Evolutionary conservation across 2,113 vertebrate genomes (phyloP), one percentile per base, ranked within the genome.

Genomic region (Otocyon megalotis): DNA sequence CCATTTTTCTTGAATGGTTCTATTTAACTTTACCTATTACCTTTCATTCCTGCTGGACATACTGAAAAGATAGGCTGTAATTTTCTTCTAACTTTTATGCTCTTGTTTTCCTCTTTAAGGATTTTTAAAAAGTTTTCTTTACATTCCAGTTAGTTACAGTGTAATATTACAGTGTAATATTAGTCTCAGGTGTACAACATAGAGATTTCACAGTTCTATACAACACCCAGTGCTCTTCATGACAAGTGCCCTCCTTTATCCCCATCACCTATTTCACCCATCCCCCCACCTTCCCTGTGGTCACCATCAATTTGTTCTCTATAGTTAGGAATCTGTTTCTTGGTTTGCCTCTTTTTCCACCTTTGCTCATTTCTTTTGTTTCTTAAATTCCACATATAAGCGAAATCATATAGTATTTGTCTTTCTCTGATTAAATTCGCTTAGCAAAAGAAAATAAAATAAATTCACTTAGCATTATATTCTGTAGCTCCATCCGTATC

Each of bases 1-100:
- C 83, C 4, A 30, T 95, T 93, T 87, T 92, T 37, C 69, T 90
- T 80, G 28, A n/a, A 77, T 43, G 56, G 9, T 93, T 95, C 37
- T 26, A 10, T 43, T 53, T 65, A 69, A 32, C 53, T 88, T 77
- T 89, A 37, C 86, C 72, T 81, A 0, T 22, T 53, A 30, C 16
- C 15, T 62, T 83, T 88, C 43, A 50, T 90, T 94, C 53, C 48
- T 95, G 24, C 10, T 79, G 15, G 24, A 50, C 48, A 37, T 5
- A 74, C 6, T 67, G 58, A 86, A 48, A 71, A 81, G 11, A 16
- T 32, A 28, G 26, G 24, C 56, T 63, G 22, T 67, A 50, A 30
- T 30, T 74, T 84, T 94, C 43, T 8, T 43, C 6, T 83, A 30
- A 17, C 48, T 65, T 62, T 89, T 74, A n/a, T 91, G 17, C 2